Conservation (phyloP, 2,113 vertebrate species). For the Nestor notabilis region DNA sequence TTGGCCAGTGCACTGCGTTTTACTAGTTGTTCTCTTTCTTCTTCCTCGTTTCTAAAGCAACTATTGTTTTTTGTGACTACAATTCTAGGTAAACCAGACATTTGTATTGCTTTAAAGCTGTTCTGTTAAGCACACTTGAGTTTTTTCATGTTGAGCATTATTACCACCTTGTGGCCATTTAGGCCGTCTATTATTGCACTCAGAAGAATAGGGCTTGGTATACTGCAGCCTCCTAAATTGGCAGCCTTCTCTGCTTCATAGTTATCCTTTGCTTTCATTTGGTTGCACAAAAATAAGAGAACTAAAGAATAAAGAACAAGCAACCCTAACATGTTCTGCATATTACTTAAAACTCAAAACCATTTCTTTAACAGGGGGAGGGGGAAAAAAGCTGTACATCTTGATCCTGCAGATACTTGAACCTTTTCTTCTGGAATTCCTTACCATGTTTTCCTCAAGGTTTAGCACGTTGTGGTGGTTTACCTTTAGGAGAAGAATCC, state of each 20-base stretch:
- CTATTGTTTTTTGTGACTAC: not conserved
- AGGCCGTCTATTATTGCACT: not conserved
- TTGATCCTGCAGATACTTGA: not conserved
- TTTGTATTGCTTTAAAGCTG: not conserved
- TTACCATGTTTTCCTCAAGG: not conserved
- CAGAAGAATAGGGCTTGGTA: not conserved
- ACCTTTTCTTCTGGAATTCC: not conserved
- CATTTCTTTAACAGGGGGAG: not conserved
- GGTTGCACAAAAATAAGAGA: not conserved
- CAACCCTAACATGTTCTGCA: accelerated
- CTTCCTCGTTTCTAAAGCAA: not conserved
- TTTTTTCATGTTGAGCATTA: not conserved
- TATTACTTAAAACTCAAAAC: not conserved
- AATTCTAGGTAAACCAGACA: not conserved
- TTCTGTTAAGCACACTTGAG: accelerated
- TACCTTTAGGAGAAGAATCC: not conserved
- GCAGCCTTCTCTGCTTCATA: not conserved
- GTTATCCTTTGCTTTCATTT: not conserved
- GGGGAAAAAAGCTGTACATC: not conserved
- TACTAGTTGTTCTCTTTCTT: not conserved
- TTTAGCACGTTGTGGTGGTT: not conserved
- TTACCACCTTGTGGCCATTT: constrained; percentile 33
- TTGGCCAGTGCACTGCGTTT: not conserved
- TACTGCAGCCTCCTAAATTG: not conserved
- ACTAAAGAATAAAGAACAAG: not conserved